These are phyloP conservation scores for Rhinolophus sinicus DNA, from an alignment of 2,113 vertebrate species.

Conservation along the genomic window DNA sequence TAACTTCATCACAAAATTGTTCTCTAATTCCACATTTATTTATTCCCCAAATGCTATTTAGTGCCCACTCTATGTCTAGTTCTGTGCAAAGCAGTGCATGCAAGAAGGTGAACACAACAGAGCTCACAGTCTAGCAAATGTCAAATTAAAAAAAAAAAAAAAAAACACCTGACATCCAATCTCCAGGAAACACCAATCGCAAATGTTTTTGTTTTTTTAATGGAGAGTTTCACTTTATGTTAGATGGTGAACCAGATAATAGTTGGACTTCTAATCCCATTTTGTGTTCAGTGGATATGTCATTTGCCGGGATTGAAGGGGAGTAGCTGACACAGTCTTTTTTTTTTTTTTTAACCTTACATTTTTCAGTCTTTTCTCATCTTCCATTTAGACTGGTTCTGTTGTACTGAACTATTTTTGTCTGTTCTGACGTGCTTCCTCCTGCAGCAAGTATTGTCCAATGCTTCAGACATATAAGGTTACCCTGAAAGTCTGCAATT, in stretches of 20 bases:
- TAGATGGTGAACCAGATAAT: slow-evolving; percentile 57
- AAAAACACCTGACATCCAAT: slow-evolving; percentile 42
- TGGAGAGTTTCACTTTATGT: slow-evolving; percentile 20
- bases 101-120: neutral
- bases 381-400: slow-evolving; percentile 24
- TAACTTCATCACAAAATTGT: neutral
- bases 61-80: neutral
- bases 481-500: slow-evolving; percentile 9
- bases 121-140: slow-evolving; percentile 16
- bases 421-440: slow-evolving; percentile 37
- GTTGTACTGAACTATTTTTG: neutral
- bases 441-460: neutral
- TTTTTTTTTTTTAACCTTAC: neutral
- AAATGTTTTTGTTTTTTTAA: slow-evolving; percentile 16
- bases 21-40: slow-evolving; percentile 19
- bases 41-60: neutral
- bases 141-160: neutral
- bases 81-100: neutral
- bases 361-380: slow-evolving; percentile 26
- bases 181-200: slow-evolving; percentile 56
- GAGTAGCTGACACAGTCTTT: neutral
- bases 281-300: neutral
- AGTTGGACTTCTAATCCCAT: slow-evolving; percentile 57
- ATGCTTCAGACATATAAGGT: neutral
- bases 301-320: neutral